These are phyloP conservation scores for Malachius bipustulatus DNA, from an alignment of 2,888 invertebrate genomes.

Conservation along the genomic window DNA sequence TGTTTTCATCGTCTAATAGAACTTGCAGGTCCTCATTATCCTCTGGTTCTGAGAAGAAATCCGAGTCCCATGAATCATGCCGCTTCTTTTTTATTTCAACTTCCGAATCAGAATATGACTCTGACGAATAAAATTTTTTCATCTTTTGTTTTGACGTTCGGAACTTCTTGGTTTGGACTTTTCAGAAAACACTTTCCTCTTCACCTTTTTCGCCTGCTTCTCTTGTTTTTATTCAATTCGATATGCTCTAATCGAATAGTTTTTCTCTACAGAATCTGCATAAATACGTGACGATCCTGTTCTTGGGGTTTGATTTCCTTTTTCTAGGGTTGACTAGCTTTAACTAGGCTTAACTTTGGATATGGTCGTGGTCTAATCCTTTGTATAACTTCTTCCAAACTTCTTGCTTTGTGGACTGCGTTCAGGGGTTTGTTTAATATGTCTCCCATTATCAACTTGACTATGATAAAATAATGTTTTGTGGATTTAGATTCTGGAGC, in stretches of 20 bases:
- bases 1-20: conserved; percentile 8
- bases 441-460: conserved; percentile 4
- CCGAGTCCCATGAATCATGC: conserved; percentile 4
- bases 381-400: conserved; percentile 5
- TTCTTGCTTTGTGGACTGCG: conserved; percentile 5
- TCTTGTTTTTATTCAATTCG: no score
- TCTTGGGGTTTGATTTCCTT: conserved; percentile 4
- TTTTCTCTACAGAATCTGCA: conserved; percentile 3
- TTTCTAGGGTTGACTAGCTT: neutral
- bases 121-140: conserved; percentile 5
- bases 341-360: no score
- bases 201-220: neutral
- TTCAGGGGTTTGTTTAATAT: conserved; percentile 5
- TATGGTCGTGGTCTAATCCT: conserved; percentile 3
- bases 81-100: conserved; percentile 4
- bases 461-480: conserved; percentile 1
- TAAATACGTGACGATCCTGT: conserved; percentile 4
- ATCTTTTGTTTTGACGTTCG: no score
- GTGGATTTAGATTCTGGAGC: conserved; percentile 4
- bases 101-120: conserved; percentile 5
- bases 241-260: no score
- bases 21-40: conserved; percentile 5
- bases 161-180: conserved; percentile 5
- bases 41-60: conserved; percentile 5
- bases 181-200: neutral